phyloP scores from a whole-genome alignment of 2,113 vertebrate species.

The Aegypius monachus region DNA sequence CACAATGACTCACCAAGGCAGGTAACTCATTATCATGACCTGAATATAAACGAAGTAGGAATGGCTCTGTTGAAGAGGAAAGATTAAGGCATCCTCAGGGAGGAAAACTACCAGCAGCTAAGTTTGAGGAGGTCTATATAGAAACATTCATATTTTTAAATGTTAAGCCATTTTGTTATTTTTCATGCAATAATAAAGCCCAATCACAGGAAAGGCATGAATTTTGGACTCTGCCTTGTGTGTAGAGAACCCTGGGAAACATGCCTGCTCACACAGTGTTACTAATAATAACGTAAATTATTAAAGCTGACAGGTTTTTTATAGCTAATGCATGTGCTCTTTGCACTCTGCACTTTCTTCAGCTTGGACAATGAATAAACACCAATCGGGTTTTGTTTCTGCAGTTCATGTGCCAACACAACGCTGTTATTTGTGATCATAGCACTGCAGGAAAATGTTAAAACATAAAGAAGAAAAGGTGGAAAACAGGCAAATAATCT shows the following conservation, averaged over 20 bases:
- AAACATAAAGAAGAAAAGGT: background rate
- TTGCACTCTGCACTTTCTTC: background rate
- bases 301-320: constrained; percentile 32
- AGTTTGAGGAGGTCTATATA: background rate
- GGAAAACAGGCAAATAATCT: background rate
- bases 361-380: background rate
- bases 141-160: background rate
- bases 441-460: background rate
- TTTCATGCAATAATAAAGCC: background rate
- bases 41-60: background rate
- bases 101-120: background rate
- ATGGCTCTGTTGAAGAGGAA: background rate
- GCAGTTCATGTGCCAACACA: background rate
- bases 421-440: background rate
- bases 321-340: background rate
- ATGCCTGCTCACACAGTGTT: constrained; percentile 5
- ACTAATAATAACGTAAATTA: constrained; percentile 35
- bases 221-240: background rate
- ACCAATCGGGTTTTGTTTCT: background rate
- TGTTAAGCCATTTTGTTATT: background rate
- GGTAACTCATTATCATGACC: constrained; percentile 41
- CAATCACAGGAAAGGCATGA: background rate
- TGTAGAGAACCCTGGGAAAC: background rate
- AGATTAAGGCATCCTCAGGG: background rate
- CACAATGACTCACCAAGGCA: constrained; percentile 13